Percentiles rank a stretch among this genome's conserved stretches.
Evolutionary conservation across 2,888 invertebrate species (phyloP).

Genomic region (Tipula helvola): DNA sequence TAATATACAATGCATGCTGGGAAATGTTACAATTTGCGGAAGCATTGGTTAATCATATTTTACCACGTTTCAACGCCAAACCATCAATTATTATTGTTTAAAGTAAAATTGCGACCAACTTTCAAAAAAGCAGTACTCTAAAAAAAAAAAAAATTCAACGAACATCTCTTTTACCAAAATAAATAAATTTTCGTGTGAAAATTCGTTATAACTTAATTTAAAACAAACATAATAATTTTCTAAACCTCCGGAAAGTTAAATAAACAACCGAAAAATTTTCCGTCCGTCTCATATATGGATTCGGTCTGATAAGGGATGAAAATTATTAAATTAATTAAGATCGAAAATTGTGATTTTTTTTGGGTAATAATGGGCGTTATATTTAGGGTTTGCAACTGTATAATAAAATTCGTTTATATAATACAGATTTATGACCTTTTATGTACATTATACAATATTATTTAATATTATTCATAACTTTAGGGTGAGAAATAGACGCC

Average conservation of each 20-base stretch:
- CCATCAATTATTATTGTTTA: neutral
- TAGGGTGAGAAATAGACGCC: neutral
- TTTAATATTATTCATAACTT: neutral
- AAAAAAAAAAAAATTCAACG: too few species aligned
- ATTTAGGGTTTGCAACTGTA: neutral
- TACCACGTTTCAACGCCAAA: neutral
- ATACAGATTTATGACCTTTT: neutral
- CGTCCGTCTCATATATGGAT: neutral
- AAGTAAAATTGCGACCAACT: neutral
- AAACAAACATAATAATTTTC: neutral
- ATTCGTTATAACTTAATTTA: neutral
- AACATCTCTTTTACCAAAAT: neutral
- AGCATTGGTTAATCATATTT: neutral
- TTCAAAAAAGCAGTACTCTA: neutral
- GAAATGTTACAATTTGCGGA: neutral
- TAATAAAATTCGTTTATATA: neutral
- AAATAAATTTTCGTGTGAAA: neutral
- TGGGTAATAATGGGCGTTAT: neutral
- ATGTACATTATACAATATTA: neutral
- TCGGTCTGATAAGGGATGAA: neutral
- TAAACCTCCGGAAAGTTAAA: neutral
- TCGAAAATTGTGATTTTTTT: neutral
- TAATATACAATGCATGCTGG: neutral
- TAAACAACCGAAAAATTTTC: neutral
- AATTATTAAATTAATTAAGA: constrained; percentile 4